Evolutionary conservation across 2,888 invertebrate species (phyloP).

Genomic region (Melanargia galathea): DNA sequence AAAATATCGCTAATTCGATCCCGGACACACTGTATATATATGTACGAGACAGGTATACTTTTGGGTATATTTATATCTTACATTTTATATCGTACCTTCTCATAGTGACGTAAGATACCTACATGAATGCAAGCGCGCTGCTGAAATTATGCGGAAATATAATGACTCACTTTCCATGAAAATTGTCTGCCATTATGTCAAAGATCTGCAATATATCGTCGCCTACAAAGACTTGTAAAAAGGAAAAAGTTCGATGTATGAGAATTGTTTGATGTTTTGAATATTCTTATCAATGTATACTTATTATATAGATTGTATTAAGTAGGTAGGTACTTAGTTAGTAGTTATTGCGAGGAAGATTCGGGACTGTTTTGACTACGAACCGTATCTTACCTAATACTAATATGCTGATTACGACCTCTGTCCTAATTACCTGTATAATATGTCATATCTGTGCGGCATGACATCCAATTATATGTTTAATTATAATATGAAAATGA

Average conservation of each 20-base stretch:
- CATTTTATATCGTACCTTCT: background rate
- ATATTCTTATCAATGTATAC: too few species aligned
- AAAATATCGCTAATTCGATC: too few species aligned
- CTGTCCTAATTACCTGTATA: background rate
- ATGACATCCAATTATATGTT: background rate
- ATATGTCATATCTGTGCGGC: background rate
- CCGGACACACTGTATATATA: too few species aligned
- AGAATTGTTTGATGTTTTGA: too few species aligned
- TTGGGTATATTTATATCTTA: background rate
- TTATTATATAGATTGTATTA: too few species aligned
- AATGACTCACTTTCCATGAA: background rate
- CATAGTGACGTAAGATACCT: background rate
- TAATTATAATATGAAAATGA: conserved; percentile 3
- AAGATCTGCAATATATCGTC: background rate
- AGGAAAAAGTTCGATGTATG: background rate
- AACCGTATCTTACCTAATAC: background rate
- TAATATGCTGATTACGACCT: background rate
- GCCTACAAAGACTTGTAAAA: background rate
- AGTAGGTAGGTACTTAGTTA: too few species aligned
- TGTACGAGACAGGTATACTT: background rate
- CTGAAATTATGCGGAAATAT: background rate
- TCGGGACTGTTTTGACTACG: background rate
- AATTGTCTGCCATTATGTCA: background rate
- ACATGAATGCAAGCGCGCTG: background rate
- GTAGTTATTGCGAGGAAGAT: background rate